Evolutionary conservation across 1,140 invertebrate species (phyloP).

Genomic region (Neuroterus valhalla): DNA sequence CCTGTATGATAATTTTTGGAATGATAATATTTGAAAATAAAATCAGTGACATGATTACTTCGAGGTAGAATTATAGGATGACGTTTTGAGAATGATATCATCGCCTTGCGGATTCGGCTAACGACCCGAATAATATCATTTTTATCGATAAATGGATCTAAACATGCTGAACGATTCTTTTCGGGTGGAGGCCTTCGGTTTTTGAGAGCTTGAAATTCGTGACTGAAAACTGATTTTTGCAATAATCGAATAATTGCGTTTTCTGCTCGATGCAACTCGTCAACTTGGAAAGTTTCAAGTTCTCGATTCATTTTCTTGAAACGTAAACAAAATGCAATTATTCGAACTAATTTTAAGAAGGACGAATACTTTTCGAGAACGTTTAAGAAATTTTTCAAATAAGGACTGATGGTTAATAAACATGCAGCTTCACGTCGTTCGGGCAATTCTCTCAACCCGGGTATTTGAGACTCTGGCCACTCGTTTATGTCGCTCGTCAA

Average conservation of each 20-base stretch:
- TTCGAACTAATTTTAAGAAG: background rate
- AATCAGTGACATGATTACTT: no score
- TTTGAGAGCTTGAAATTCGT: background rate
- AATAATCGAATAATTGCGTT: no score
- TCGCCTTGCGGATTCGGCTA: constrained; percentile 56
- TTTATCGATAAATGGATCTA: constrained; percentile 64
- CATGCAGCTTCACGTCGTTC: background rate
- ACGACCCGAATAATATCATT: constrained; percentile 64
- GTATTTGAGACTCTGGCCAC: background rate
- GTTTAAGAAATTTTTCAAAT: background rate
- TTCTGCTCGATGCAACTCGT: background rate
- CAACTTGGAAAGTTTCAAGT: background rate
- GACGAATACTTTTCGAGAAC: constrained; percentile 14
- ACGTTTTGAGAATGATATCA: constrained; percentile 57
- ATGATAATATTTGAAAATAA: constrained; percentile 59
- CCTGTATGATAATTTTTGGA: constrained; percentile 52
- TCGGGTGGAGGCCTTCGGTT: background rate
- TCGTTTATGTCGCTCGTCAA: background rate
- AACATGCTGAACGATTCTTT: no score
- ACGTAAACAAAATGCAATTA: constrained; percentile 22
- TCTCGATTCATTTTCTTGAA: background rate
- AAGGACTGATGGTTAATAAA: background rate
- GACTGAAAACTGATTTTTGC: background rate
- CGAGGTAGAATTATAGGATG: constrained; percentile 69
- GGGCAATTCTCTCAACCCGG: background rate